phyloP scores from a whole-genome alignment of 2,888 invertebrate genomes.

The Silvanus unidentatus region DNA sequence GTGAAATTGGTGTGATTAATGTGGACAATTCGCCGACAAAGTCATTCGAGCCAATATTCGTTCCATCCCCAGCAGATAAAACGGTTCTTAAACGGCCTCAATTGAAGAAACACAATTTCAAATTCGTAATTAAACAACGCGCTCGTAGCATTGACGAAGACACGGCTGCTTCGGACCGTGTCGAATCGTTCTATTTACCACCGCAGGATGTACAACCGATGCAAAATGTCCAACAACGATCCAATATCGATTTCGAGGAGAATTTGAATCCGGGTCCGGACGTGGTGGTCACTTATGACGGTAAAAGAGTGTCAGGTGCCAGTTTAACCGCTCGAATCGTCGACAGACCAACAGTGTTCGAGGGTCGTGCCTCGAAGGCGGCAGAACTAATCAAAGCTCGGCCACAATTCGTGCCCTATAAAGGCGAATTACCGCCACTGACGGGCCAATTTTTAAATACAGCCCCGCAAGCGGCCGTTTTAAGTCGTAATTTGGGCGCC shows the following conservation, averaged over 20 bases:
- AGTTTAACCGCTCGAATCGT: constrained; percentile 48
- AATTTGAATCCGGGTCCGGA: constrained; percentile 43
- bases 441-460: constrained; percentile 46
- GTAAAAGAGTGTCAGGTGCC: constrained; percentile 66
- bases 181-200: constrained; percentile 69
- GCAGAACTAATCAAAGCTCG: constrained; percentile 57
- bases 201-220: constrained; percentile 49
- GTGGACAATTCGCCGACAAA: constrained; percentile 44
- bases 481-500: constrained; percentile 38
- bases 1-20: constrained; percentile 46
- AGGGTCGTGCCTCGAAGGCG: constrained; percentile 47
- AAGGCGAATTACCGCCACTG: constrained; percentile 65
- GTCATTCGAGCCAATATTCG: constrained; percentile 75
- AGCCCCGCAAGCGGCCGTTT: constrained; percentile 34
- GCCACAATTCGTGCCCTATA: constrained; percentile 70
- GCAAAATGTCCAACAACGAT: constrained; percentile 27
- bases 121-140: constrained; percentile 23
- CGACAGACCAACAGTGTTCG: constrained; percentile 27
- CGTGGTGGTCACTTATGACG: constrained; percentile 69
- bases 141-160: constrained; percentile 22
- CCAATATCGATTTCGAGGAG: constrained; percentile 46
- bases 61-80: constrained; percentile 70
- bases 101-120: constrained; percentile 28
- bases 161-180: constrained; percentile 58
- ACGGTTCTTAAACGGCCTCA: constrained; percentile 33